Evolutionary conservation across 2,797 vertebrate genomes (phyloP).

Genomic region (Lagodon rhomboides): DNA sequence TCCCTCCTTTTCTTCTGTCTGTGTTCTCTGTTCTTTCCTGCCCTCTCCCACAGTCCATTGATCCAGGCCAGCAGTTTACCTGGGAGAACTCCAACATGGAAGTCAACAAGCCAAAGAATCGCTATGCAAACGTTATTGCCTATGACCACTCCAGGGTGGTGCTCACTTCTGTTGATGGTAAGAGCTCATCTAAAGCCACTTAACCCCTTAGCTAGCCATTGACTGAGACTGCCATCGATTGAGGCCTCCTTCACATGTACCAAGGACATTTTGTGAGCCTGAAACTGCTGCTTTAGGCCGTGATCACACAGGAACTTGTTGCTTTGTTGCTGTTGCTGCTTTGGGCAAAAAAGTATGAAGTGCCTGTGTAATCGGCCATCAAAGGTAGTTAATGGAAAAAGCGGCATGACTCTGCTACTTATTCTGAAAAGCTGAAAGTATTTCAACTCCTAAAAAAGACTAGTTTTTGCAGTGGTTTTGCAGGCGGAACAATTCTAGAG

Average conservation of each 20-base stretch:
- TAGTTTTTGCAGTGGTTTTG: too few relatives aligned
- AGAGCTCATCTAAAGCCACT: constrained; percentile 67
- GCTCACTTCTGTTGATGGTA: constrained; percentile 94
- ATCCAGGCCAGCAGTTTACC: constrained; percentile 96
- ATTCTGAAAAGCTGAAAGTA: too few relatives aligned
- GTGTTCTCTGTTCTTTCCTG: constrained; percentile 18
- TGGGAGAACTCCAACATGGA: constrained; percentile 99
- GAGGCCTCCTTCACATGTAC: constrained; percentile 29
- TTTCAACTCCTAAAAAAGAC: too few relatives aligned
- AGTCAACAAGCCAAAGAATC: constrained; percentile 98
- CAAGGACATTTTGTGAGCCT: constrained; percentile 20
- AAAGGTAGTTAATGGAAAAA: too few relatives aligned
- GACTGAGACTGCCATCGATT: constrained; percentile 37
- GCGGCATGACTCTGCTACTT: too few relatives aligned
- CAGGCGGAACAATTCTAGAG: too few relatives aligned
- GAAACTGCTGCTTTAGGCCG: constrained; percentile 10
- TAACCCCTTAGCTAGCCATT: constrained; percentile 37
- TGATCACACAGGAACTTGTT: too few relatives aligned
- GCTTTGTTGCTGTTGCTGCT: too few relatives aligned
- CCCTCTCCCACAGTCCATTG: constrained; percentile 89
- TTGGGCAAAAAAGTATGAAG: too few relatives aligned
- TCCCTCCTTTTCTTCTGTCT: neutral
- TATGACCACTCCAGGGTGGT: constrained; percentile 97
- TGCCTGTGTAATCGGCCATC: too few relatives aligned
- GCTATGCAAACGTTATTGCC: constrained; percentile 97